A percentile compares a stretch with the other conserved stretches of the same genome.
These are phyloP conservation scores for Hipparchia semele DNA, from an alignment of 2,888 invertebrate genomes.

Conservation along the genomic window DNA sequence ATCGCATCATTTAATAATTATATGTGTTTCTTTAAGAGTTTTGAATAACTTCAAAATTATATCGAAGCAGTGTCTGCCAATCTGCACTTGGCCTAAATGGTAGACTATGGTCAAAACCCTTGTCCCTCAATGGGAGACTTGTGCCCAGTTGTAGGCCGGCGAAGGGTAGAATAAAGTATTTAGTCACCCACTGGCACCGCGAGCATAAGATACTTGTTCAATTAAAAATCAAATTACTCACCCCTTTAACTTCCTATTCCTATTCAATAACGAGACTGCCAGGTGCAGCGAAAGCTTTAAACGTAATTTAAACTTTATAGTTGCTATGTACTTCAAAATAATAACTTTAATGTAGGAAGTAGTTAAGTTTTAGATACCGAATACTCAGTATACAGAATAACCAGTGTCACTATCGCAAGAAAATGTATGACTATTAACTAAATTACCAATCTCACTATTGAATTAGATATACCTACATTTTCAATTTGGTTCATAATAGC, in stretches of 20 bases:
- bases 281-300: conserved; percentile 8
- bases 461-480: neutral
- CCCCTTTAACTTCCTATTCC: conserved; percentile 18
- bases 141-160: too few relatives aligned
- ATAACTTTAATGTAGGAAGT: conserved; percentile 14
- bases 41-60: too few relatives aligned
- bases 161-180: neutral
- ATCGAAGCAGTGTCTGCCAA: too few relatives aligned
- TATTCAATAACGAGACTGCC: conserved; percentile 22
- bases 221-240: conserved; percentile 24
- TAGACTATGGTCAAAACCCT: too few relatives aligned
- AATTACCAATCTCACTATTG: conserved; percentile 11
- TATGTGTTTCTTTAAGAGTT: too few relatives aligned
- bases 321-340: conserved; percentile 15
- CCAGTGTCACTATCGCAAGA: neutral
- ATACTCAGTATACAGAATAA: neutral
- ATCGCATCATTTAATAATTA: too few relatives aligned
- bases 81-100: too few relatives aligned
- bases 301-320: conserved; percentile 12
- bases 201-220: neutral
- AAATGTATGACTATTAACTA: conserved; percentile 5
- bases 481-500: neutral
- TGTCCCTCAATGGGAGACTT: too few relatives aligned
- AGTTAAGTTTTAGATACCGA: conserved; percentile 5
- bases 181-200: neutral